Conservation (phyloP, 2,113 vertebrate genomes). For the Pelecanoides urinatrix region DNA sequence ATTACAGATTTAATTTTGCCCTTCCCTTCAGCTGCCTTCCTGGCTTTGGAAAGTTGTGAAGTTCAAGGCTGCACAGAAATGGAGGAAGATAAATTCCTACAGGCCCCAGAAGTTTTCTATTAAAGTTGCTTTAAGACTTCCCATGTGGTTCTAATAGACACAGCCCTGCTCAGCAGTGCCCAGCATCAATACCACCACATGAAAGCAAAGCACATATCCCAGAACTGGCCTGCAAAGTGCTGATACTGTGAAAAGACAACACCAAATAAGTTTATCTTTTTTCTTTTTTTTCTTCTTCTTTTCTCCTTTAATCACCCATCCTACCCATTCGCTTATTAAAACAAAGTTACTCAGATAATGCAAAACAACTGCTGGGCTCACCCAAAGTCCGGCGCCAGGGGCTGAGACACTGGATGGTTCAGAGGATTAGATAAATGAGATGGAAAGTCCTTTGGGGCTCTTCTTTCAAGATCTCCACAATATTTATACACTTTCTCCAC, state of each 20-base stretch:
- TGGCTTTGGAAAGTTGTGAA: background rate
- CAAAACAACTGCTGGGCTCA: conserved; percentile 39
- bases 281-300: background rate
- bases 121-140: conserved; percentile 21
- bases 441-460: background rate
- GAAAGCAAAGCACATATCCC: conserved; percentile 43
- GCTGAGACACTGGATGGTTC: background rate
- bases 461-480: background rate
- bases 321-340: background rate
- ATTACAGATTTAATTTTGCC: background rate
- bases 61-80: conserved; percentile 33
- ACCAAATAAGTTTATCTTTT: conserved; percentile 18
- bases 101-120: conserved; percentile 53
- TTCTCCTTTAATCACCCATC: background rate
- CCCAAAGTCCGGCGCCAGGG: background rate
- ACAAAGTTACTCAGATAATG: background rate
- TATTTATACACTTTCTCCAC: background rate
- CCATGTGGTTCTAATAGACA: conserved; percentile 62
- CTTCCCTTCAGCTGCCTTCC: background rate
- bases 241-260: conserved; percentile 39
- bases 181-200: conserved; percentile 56
- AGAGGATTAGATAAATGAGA: background rate
- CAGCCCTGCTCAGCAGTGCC: conserved; percentile 42
- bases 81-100: conserved; percentile 44
- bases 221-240: conserved; percentile 50